Conservation (phyloP, 1,140 invertebrate genomes). For the Dendrolimus punctatus region DNA sequence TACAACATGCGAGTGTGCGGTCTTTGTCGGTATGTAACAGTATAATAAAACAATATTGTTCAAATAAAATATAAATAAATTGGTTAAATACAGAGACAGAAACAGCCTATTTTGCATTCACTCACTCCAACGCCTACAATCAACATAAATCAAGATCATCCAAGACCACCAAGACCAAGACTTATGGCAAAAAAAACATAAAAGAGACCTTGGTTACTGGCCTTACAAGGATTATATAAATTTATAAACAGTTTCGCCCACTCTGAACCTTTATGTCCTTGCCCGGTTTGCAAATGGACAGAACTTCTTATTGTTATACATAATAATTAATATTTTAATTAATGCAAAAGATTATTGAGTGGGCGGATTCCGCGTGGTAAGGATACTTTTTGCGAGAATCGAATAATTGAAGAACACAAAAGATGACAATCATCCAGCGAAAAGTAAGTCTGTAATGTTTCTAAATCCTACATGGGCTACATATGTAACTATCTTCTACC, state of each 20-base stretch:
- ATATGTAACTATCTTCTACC: too few relatives aligned
- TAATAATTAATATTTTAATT: not conserved
- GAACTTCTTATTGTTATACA: conserved; percentile 4
- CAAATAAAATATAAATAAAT: too few relatives aligned
- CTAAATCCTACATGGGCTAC: too few relatives aligned
- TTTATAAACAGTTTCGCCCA: conserved; percentile 37
- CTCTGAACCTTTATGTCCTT: conserved; percentile 39
- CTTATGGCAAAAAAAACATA: conserved; percentile 17
- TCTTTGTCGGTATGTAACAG: too few relatives aligned
- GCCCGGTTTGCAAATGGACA: conserved; percentile 8
- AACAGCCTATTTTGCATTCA: too few relatives aligned
- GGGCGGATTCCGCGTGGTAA: conserved; percentile 41
- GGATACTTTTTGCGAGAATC: not conserved
- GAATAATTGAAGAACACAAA: not conserved
- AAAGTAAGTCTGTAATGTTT: too few relatives aligned
- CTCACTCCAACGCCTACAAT: conserved; percentile 3
- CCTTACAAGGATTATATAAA: conserved; percentile 37
- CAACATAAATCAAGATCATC: conserved; percentile 12
- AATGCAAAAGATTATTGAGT: conserved; percentile 12
- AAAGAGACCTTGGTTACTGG: conserved; percentile 29
- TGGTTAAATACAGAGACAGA: too few relatives aligned
- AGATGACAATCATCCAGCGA: too few relatives aligned
- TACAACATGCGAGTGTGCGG: too few relatives aligned
- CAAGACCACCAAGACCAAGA: conserved; percentile 20
- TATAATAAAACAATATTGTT: too few relatives aligned